Evolutionary conservation across 2,113 vertebrate species (phyloP).

Genomic region (Ageneiosus marmoratus): DNA sequence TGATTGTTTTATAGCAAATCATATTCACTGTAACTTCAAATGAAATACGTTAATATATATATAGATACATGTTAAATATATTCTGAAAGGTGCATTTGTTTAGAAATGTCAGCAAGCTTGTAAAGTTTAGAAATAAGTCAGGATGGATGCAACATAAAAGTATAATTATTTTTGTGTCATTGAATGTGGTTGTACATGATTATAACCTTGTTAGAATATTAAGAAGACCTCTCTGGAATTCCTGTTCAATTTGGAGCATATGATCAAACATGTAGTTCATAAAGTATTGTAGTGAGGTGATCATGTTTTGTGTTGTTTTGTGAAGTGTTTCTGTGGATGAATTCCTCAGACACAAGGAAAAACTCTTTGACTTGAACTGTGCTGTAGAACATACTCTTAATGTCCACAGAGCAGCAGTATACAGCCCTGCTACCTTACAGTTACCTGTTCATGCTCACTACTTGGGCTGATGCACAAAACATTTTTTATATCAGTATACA

Average conservation of each 20-base stretch:
- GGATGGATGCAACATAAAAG: conserved; percentile 18
- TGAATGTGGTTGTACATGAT: not conserved
- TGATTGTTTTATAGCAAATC: not conserved
- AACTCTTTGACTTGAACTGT: not conserved
- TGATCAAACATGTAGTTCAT: conserved; percentile 41
- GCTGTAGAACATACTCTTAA: not conserved
- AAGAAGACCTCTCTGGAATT: not conserved
- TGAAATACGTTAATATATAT: too few species aligned
- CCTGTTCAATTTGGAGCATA: conserved; percentile 32
- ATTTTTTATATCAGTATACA: conserved; percentile 25
- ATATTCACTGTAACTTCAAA: not conserved
- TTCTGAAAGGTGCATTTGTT: not conserved
- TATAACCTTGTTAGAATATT: not conserved
- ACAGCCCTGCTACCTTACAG: not conserved
- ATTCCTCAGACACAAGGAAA: too few species aligned
- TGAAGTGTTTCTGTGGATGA: conserved; percentile 21
- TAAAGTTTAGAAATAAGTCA: not conserved
- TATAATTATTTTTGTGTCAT: conserved; percentile 32
- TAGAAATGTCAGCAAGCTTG: not conserved
- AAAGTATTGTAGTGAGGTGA: conserved; percentile 33
- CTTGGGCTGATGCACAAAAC: not conserved
- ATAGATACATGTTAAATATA: not conserved
- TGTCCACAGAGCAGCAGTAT: conserved; percentile 14
- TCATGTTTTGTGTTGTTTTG: not conserved
- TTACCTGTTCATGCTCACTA: not conserved